These are phyloP conservation scores for Perizoma flavofasciatum DNA, from an alignment of 2,888 invertebrate species.

Conservation along the genomic window DNA sequence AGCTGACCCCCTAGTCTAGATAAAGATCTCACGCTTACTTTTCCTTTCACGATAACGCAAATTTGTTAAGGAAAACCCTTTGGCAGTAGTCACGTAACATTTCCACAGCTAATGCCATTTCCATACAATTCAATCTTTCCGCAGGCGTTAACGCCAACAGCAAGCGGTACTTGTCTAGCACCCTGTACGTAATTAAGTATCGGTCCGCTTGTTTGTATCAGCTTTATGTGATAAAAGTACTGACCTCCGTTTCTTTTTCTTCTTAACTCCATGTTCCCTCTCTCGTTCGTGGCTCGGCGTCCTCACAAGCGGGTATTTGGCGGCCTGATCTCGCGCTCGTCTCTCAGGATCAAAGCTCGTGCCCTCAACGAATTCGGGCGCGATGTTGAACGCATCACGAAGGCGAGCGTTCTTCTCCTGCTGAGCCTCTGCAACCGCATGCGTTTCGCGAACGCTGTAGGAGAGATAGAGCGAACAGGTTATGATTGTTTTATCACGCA, in stretches of 20 bases:
- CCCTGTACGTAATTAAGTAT: too few relatives aligned
- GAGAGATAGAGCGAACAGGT: background rate
- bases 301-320: slow-evolving; percentile 88
- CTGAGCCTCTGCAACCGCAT: slow-evolving; percentile 98
- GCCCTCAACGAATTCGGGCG: slow-evolving; percentile 96
- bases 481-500: background rate
- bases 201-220: background rate
- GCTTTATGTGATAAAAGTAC: background rate
- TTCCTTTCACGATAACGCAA: too few relatives aligned
- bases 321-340: slow-evolving; percentile 79
- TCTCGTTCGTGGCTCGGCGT: slow-evolving; percentile 87
- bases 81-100: too few relatives aligned
- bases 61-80: too few relatives aligned
- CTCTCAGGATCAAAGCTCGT: slow-evolving; percentile 93
- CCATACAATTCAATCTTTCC: too few relatives aligned
- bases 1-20: too few relatives aligned
- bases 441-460: slow-evolving; percentile 95
- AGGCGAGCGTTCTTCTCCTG: slow-evolving; percentile 97
- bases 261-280: slow-evolving; percentile 80
- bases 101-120: too few relatives aligned
- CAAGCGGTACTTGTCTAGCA: too few relatives aligned
- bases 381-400: slow-evolving; percentile 97
- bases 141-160: too few relatives aligned
- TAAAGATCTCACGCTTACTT: too few relatives aligned
- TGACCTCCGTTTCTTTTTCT: slow-evolving; percentile 90